Base-by-base conservation (phyloP, 2,888 invertebrate genomes). In the Nowickia ferox region DNA sequence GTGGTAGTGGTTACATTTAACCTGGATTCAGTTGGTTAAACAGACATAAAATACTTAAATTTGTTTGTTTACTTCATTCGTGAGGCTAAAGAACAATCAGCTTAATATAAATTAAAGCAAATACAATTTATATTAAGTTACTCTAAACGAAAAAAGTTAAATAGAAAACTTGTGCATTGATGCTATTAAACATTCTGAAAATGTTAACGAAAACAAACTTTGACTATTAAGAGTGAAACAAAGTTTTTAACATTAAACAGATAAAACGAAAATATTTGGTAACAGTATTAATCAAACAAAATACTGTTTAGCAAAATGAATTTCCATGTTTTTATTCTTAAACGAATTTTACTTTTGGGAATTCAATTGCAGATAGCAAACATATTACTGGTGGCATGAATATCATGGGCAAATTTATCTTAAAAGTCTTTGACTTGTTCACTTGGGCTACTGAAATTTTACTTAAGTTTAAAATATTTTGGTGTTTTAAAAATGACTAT, bases 191-290 rank as follows among this genome's bases (percentile, higher is more conserved):
- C 48, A 74, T 74, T 61, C 48, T 1, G 19, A 19, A 46, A 74
- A 74, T 61, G 61, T 61, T 17, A 19, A 74, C 30, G 19, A 61
- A 72, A 74, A 74, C 61, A 48, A 61, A 74, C 48, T 74, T 48
- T 10, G 40, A 51, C 46, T 61, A 61, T 65, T 30, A 9, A 9
- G 13, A 46, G 15, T 19, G 65, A 22, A 65, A 46, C 22, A 65
- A 65, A 65, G 13, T 46, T 65, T 63, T 30, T 46, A 46, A 15
- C 22, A 65, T 46, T 65, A 15, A 46, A 46, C 8, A 65, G 38
- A 59, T 38, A 9, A 19, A 53, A 53, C 17, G 13, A 69, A 19
- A 53, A 11, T 5, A 15, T 59, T 38, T 59, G 11, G 2, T 30
- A 59, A 38, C 15, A 38, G n/a, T 59, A 38, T 9, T 13, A 38